phyloP scores from a whole-genome alignment of 2,888 invertebrate genomes.

The Acleris literana region DNA sequence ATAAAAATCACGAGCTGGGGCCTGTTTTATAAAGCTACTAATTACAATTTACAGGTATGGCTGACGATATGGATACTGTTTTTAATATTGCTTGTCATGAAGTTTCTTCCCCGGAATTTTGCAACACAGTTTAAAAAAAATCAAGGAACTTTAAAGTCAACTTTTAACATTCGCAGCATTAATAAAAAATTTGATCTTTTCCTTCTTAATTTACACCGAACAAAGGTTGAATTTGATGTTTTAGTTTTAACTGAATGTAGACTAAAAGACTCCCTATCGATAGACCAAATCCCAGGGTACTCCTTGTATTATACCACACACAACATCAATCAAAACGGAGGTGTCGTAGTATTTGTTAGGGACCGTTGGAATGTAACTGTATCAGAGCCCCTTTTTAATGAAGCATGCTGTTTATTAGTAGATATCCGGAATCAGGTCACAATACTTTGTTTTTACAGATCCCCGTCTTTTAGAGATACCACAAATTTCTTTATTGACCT shows the following conservation, averaged over 20 bases:
- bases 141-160: background rate
- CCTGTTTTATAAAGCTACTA: too few relatives aligned
- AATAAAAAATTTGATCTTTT: background rate
- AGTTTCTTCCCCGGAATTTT: too few relatives aligned
- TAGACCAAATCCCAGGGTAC: background rate
- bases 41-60: too few relatives aligned
- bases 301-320: background rate
- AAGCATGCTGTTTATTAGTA: background rate
- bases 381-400: background rate
- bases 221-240: background rate
- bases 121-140: too few relatives aligned
- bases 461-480: background rate
- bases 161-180: background rate
- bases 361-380: background rate
- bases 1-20: too few relatives aligned
- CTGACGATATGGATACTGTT: too few relatives aligned
- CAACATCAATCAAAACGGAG: conserved; percentile 1
- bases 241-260: background rate
- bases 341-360: background rate
- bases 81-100: too few relatives aligned
- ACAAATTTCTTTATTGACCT: background rate
- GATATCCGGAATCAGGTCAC: too few relatives aligned
- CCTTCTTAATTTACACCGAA: background rate
- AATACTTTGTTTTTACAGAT: too few relatives aligned
- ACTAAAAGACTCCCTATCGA: too few relatives aligned